Conservation (phyloP, 2,888 invertebrate genomes). For the Monopis laevigella region DNA sequence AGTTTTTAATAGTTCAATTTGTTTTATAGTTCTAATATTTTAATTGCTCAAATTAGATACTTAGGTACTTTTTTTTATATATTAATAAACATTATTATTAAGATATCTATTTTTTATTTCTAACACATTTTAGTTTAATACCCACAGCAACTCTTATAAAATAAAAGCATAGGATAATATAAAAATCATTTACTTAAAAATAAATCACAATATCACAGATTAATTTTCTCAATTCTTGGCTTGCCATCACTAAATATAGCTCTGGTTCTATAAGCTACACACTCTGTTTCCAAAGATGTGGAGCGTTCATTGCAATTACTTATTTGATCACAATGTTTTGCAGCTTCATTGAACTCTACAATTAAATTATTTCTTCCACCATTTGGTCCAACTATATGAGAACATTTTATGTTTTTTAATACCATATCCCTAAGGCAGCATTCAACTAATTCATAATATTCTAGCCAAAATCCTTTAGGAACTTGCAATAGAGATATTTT, state of each 20-base stretch:
- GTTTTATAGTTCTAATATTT: too few species aligned
- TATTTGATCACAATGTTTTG: conserved; percentile 67
- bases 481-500: conserved; percentile 67
- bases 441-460: conserved; percentile 75
- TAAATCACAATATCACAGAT: conserved; percentile 8
- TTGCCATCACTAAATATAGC: conserved; percentile 36
- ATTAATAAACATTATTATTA: too few species aligned
- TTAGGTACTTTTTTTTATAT: too few species aligned
- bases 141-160: too few species aligned
- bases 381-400: conserved; percentile 78
- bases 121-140: too few species aligned
- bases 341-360: conserved; percentile 70
- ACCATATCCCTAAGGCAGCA: conserved; percentile 76
- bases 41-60: too few species aligned
- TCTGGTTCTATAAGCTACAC: conserved; percentile 58
- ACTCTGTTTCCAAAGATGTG: conserved; percentile 57
- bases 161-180: too few species aligned
- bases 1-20: too few species aligned
- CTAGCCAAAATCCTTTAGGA: conserved; percentile 69
- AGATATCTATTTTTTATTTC: too few species aligned
- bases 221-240: conserved; percentile 15
- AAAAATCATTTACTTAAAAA: too few species aligned
- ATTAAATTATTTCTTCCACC: conserved; percentile 78
- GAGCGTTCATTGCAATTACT: conserved; percentile 61
- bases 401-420: conserved; percentile 68